A percentile compares a stretch with the other conserved stretches of the same genome.
phyloP scores from a whole-genome alignment of 2,113 vertebrate genomes.

The Halcyon malimbica region DNA sequence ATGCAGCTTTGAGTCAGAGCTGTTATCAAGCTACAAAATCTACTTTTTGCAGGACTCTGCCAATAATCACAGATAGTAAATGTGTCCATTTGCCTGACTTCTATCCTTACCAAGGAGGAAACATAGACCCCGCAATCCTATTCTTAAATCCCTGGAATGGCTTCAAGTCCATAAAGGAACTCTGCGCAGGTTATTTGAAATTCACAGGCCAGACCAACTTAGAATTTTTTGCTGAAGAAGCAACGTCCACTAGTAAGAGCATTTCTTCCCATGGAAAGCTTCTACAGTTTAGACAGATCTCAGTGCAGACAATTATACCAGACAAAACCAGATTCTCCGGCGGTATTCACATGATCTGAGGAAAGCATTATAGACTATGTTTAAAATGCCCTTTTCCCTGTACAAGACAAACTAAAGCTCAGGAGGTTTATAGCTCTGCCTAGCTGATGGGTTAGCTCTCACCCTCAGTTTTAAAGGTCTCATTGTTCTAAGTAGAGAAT shows the following conservation, averaged over 20 bases:
- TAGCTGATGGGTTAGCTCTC: not conserved
- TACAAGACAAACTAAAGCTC: not conserved
- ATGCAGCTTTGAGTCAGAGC: not conserved
- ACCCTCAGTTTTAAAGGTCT: not conserved
- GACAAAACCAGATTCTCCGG: not conserved
- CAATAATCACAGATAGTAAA: constrained; percentile 62
- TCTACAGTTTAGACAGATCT: not conserved
- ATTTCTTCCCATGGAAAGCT: not conserved
- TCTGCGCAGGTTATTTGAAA: not conserved
- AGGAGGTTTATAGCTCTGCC: not conserved
- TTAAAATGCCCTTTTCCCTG: not conserved
- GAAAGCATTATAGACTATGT: not conserved
- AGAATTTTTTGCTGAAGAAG: not conserved
- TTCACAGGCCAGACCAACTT: not conserved
- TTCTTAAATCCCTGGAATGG: not conserved
- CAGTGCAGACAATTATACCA: not conserved
- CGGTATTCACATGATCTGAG: not conserved
- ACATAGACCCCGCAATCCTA: not conserved
- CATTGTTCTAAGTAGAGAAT: not conserved
- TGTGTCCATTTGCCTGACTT: constrained; percentile 39
- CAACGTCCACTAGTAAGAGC: not conserved
- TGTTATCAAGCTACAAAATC: constrained; percentile 41
- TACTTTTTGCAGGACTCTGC: constrained; percentile 21
- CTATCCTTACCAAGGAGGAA: not conserved
- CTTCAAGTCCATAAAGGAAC: constrained; percentile 42